phyloP scores from a whole-genome alignment of 2,797 vertebrate species.

The Gymnothorax javanicus region DNA sequence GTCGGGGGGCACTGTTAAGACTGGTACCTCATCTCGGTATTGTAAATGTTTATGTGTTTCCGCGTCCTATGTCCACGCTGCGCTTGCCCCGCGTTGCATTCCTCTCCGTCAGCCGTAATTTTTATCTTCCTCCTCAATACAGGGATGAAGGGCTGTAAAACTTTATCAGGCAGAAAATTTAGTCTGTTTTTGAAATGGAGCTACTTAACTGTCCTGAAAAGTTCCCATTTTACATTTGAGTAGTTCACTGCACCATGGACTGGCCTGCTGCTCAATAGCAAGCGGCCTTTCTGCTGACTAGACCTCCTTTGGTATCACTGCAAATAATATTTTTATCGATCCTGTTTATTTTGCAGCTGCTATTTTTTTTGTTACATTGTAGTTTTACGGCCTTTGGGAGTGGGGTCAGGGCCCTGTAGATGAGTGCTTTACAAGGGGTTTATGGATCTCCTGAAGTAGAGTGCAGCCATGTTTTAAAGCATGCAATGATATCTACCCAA shows the following conservation, averaged over 20 bases:
- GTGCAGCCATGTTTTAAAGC: constrained; percentile 62
- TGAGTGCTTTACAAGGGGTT: constrained; percentile 47
- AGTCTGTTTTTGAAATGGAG: constrained; percentile 51
- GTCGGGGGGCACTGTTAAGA: constrained; percentile 40
- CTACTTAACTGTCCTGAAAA: constrained; percentile 59
- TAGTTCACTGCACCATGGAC: constrained; percentile 58
- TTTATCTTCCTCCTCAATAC: constrained; percentile 56
- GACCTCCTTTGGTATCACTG: constrained; percentile 68
- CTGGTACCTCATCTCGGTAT: constrained; percentile 46
- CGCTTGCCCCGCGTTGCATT: constrained; percentile 34
- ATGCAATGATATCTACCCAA: constrained; percentile 31
- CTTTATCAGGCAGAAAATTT: constrained; percentile 78
- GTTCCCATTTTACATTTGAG: constrained; percentile 69
- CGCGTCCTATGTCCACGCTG: constrained; percentile 53
- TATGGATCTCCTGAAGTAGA: constrained; percentile 68
- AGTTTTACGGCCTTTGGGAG: constrained; percentile 57
- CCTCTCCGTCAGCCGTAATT: constrained; percentile 33
- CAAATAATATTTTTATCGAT: constrained; percentile 78
- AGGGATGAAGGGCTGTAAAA: constrained; percentile 66
- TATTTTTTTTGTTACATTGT: constrained; percentile 66
- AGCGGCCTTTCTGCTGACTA: constrained; percentile 65
- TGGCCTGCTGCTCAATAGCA: constrained; percentile 62
- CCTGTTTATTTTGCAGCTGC: constrained; percentile 63
- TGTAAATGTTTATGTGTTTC: constrained; percentile 74
- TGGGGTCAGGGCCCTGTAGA: constrained; percentile 38